Conservation (phyloP, 2,888 invertebrate species). For the Oscheius sp. region DNA sequence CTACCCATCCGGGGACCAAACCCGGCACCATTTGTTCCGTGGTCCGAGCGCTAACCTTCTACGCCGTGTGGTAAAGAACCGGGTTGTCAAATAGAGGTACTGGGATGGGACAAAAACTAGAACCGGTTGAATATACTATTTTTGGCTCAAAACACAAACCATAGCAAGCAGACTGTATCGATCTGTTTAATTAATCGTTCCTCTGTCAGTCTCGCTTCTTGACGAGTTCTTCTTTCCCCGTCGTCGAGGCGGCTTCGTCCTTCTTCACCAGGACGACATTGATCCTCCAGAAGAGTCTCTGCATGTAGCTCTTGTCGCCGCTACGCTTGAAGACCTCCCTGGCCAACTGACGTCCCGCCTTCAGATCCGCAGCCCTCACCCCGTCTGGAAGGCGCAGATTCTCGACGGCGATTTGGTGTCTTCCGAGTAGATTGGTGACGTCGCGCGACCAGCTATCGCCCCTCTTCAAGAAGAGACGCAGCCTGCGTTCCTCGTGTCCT, state of each 20-base stretch:
- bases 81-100: too few species aligned
- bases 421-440: not conserved
- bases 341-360: not conserved
- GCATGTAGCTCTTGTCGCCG: not conserved
- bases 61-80: too few species aligned
- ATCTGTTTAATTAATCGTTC: too few species aligned
- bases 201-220: too few species aligned
- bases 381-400: not conserved
- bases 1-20: too few species aligned
- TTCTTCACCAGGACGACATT: not conserved
- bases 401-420: not conserved
- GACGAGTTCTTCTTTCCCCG: too few species aligned
- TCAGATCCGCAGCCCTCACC: not conserved
- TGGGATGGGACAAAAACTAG: too few species aligned
- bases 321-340: slow-evolving; percentile 6
- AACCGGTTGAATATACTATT: too few species aligned
- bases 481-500: not conserved
- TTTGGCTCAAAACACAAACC: too few species aligned
- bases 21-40: too few species aligned
- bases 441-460: slow-evolving; percentile 2
- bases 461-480: not conserved
- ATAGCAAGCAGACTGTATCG: too few species aligned
- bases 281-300: slow-evolving; percentile 12
- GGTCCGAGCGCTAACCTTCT: too few species aligned
- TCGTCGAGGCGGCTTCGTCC: not conserved